Evolutionary conservation across 2,113 vertebrate species (phyloP).

Genomic region (Paraplagusia blochii): DNA sequence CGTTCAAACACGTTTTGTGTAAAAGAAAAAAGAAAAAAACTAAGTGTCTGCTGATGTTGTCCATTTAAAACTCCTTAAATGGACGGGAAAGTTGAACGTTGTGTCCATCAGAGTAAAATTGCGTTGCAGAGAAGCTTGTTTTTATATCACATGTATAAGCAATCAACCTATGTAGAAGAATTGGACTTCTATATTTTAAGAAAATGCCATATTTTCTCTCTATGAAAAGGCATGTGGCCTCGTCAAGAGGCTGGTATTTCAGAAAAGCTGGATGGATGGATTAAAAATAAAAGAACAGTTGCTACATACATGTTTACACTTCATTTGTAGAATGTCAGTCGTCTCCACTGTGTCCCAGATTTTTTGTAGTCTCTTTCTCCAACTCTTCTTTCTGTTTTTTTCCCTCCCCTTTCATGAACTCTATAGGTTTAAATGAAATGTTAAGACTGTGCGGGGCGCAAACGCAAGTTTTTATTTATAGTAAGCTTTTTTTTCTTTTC

Average conservation of each 20-base stretch:
- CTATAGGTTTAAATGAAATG: conserved; percentile 67
- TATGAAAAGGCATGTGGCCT: conserved; percentile 77
- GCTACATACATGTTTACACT: conserved; percentile 83
- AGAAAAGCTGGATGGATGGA: conserved; percentile 70
- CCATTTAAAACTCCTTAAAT: conserved; percentile 38
- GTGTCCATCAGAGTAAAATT: conserved; percentile 63
- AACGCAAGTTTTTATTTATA: conserved; percentile 94
- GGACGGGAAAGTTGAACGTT: conserved; percentile 64
- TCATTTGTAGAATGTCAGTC: conserved; percentile 77
- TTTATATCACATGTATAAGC: conserved; percentile 71
- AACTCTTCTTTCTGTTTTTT: conserved; percentile 47
- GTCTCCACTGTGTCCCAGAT: conserved; percentile 73
- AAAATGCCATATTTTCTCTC: conserved; percentile 74
- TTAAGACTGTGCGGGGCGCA: conserved; percentile 83
- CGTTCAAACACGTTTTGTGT: conserved; percentile 55
- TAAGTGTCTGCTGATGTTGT: conserved; percentile 43
- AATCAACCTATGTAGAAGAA: conserved; percentile 77
- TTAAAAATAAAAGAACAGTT: conserved; percentile 38
- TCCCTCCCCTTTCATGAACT: conserved; percentile 56
- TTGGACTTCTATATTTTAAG: conserved; percentile 76
- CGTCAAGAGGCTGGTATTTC: conserved; percentile 75
- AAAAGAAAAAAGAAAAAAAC: background rate
- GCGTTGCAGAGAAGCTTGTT: conserved; percentile 63
- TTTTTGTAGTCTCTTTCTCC: conserved; percentile 66
- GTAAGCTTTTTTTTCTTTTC: conserved; percentile 69